These are phyloP conservation scores for Cheumatopsyche charites DNA, from an alignment of 1,140 invertebrate species.

Conservation along the genomic window DNA sequence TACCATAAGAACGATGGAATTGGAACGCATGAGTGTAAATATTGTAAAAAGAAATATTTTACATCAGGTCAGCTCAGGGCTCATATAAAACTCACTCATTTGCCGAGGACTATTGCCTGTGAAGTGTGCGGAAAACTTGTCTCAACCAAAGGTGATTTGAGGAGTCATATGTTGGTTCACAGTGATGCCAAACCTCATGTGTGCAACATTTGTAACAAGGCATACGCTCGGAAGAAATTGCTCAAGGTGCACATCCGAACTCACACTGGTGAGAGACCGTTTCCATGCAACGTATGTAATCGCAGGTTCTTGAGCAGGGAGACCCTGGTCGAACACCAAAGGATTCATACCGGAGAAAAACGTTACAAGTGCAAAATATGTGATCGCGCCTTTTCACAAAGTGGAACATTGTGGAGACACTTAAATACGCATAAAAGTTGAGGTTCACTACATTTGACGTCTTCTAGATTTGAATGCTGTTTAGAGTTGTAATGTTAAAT, in stretches of 20 bases:
- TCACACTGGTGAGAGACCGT: conserved; percentile 67
- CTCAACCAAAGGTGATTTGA: conserved; percentile 64
- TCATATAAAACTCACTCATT: conserved; percentile 54
- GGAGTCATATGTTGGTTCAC: conserved; percentile 68
- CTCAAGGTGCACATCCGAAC: conserved; percentile 63
- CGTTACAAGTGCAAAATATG: conserved; percentile 70
- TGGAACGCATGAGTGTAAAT: conserved; percentile 53
- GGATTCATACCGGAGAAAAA: conserved; percentile 74
- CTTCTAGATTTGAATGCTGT: no score
- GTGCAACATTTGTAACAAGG: conserved; percentile 68
- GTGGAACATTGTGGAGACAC: conserved; percentile 62
- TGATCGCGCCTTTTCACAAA: conserved; percentile 63
- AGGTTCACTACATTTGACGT: no score
- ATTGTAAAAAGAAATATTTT: conserved; percentile 58
- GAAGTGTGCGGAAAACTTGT: conserved; percentile 56
- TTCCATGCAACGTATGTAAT: conserved; percentile 66
- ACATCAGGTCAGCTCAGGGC: conserved; percentile 52
- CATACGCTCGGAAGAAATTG: conserved; percentile 59
- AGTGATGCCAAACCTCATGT: conserved; percentile 65
- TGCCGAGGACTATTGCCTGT: conserved; percentile 54
- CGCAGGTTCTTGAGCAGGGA: conserved; percentile 56
- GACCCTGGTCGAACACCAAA: conserved; percentile 61
- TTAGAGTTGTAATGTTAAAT: no score
- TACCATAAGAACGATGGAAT: conserved; percentile 56
- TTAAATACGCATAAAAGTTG: conserved; percentile 55